These are phyloP conservation scores for Coecobrya sp. DNA, from an alignment of 2,888 invertebrate genomes.

Conservation along the genomic window DNA sequence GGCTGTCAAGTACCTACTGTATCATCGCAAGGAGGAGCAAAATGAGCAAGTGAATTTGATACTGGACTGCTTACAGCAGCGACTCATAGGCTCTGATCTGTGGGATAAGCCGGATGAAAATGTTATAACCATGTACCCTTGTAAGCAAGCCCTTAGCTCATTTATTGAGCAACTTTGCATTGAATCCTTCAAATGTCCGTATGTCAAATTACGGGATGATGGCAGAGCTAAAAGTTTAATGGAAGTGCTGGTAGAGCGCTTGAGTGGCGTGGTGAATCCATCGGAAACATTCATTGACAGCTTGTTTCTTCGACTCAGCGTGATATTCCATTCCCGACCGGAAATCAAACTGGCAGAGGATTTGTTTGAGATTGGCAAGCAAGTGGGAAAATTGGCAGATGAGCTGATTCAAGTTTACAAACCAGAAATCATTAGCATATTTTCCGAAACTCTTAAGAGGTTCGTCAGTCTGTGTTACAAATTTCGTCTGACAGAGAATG, in stretches of 20 bases:
- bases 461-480: slow-evolving; percentile 81
- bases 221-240: slow-evolving; percentile 63
- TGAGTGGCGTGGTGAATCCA: slow-evolving; percentile 67
- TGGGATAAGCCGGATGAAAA: slow-evolving; percentile 80
- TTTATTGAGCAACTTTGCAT: slow-evolving; percentile 83
- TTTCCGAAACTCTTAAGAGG: slow-evolving; percentile 81
- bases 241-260: slow-evolving; percentile 62
- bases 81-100: slow-evolving; percentile 69
- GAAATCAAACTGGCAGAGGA: slow-evolving; percentile 75
- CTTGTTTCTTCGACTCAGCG: slow-evolving; percentile 79
- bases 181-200: slow-evolving; percentile 80
- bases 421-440: slow-evolving; percentile 79
- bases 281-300: slow-evolving; percentile 82
- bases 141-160: slow-evolving; percentile 81
- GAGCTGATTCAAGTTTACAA: slow-evolving; percentile 67
- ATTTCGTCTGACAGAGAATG: slow-evolving; percentile 74
- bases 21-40: slow-evolving; percentile 74
- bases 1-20: slow-evolving; percentile 80
- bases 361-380: slow-evolving; percentile 75
- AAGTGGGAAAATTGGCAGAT: slow-evolving; percentile 81
- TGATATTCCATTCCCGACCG: slow-evolving; percentile 81
- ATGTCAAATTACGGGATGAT: slow-evolving; percentile 71
- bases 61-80: slow-evolving; percentile 61
- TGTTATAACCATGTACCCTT: slow-evolving; percentile 76
- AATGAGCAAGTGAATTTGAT: slow-evolving; percentile 62